Conservation (phyloP, 1,140 invertebrate species). For the Heterodera schachtii region DNA sequence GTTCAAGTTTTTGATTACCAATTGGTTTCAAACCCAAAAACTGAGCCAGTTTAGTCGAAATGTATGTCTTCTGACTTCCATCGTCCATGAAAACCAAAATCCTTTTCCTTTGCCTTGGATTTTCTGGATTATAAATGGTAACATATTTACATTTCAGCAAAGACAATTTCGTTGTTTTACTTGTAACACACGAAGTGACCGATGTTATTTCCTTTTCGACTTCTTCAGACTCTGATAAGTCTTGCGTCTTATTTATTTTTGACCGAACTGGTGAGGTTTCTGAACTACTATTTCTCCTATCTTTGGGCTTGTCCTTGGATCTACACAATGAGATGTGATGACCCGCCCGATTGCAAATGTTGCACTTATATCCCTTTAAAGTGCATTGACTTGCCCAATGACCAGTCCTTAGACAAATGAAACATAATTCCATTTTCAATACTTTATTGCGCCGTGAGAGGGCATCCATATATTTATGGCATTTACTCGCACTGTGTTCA, state of each 20-base stretch:
- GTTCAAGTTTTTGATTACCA: neutral
- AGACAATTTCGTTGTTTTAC: neutral
- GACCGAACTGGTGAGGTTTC: neutral
- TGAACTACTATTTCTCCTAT: neutral
- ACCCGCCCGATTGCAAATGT: neutral
- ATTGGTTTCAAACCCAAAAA: neutral
- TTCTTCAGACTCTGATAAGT: neutral
- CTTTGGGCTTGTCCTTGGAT: neutral
- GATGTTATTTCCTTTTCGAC: neutral
- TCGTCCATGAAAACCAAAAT: conserved; percentile 2
- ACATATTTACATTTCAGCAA: neutral
- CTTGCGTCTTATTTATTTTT: neutral
- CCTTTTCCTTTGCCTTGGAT: neutral
- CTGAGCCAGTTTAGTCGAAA: neutral
- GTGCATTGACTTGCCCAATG: neutral
- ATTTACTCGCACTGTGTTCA: neutral
- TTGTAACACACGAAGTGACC: neutral
- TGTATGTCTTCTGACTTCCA: conserved; percentile 4
- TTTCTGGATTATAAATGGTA: neutral
- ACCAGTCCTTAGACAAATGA: neutral
- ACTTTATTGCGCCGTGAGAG: too few relatives aligned
- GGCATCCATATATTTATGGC: neutral
- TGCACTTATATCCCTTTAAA: neutral
- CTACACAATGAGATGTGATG: neutral
- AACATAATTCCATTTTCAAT: neutral